Conservation (phyloP, 1,140 invertebrate genomes). For the Drosophila lacteicornis region DNA sequence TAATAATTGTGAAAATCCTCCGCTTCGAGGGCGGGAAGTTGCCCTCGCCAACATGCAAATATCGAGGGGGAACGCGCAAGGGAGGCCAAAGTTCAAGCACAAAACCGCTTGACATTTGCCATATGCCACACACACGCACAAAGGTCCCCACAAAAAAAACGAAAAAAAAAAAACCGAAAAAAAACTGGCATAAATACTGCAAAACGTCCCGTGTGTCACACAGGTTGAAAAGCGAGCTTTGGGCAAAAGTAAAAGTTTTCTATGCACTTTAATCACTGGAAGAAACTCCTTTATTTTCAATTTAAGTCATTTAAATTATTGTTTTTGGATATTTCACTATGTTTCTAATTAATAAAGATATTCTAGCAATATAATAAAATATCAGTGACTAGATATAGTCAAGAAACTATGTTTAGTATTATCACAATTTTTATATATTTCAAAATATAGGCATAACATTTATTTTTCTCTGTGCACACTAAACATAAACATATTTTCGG, state of each 20-base stretch:
- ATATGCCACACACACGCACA: conserved; percentile 27
- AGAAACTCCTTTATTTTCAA: neutral
- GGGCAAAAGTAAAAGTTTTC: conserved; percentile 28
- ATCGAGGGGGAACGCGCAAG: neutral
- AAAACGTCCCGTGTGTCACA: conserved; percentile 26
- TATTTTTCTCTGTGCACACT: neutral
- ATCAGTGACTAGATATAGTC: too few species aligned
- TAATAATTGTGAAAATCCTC: conserved; percentile 46
- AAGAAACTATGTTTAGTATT: neutral
- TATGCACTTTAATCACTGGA: neutral
- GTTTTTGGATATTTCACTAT: too few species aligned
- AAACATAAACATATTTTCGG: conserved; percentile 27
- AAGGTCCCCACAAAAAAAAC: conserved; percentile 2
- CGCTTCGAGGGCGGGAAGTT: conserved; percentile 23
- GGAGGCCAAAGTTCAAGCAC: conserved; percentile 53
- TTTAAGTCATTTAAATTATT: neutral
- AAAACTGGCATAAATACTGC: conserved; percentile 4
- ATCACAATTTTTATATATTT: neutral
- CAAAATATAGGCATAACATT: neutral
- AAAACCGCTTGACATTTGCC: conserved; percentile 49
- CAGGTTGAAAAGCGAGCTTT: conserved; percentile 18
- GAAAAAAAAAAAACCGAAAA: neutral
- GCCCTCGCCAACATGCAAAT: conserved; percentile 46
- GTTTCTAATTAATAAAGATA: neutral
- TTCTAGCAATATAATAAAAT: neutral